These are phyloP conservation scores for Nyctibius bracteatus DNA, from an alignment of 2,113 vertebrate species.

Conservation along the genomic window DNA sequence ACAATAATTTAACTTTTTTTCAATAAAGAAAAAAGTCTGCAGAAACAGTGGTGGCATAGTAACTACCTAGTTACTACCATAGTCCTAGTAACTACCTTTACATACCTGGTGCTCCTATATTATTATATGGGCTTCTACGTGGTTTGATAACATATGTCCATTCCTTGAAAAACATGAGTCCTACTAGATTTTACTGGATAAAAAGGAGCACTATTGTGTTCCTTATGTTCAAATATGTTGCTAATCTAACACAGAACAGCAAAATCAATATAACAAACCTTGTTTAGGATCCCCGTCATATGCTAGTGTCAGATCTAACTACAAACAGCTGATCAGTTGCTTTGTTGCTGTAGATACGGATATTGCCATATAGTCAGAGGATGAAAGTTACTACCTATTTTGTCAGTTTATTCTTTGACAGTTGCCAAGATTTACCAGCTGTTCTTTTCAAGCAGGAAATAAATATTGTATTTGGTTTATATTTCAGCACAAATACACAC, in stretches of 20 bases:
- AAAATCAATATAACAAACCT: not conserved
- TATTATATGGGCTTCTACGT: not conserved
- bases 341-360: not conserved
- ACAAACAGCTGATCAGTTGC: not conserved
- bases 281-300: not conserved
- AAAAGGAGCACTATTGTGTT: not conserved
- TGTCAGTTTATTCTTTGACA: not conserved
- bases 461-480: not conserved
- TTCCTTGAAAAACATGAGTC: not conserved
- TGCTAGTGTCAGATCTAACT: not conserved
- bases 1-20: too few species aligned
- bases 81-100: not conserved
- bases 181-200: not conserved
- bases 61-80: too few species aligned
- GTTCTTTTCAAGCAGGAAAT: not conserved
- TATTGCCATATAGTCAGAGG: not conserved
- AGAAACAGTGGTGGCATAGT: not conserved
- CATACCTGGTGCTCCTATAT: not conserved
- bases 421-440: slow-evolving; percentile 17
- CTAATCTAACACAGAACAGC: not conserved
- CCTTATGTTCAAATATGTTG: not conserved
- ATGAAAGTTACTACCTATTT: not conserved
- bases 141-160: not conserved
- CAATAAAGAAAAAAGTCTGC: not conserved
- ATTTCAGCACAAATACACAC: not conserved